phyloP scores from a whole-genome alignment of 2,888 invertebrate species.

The Ormyrus labotus region DNA sequence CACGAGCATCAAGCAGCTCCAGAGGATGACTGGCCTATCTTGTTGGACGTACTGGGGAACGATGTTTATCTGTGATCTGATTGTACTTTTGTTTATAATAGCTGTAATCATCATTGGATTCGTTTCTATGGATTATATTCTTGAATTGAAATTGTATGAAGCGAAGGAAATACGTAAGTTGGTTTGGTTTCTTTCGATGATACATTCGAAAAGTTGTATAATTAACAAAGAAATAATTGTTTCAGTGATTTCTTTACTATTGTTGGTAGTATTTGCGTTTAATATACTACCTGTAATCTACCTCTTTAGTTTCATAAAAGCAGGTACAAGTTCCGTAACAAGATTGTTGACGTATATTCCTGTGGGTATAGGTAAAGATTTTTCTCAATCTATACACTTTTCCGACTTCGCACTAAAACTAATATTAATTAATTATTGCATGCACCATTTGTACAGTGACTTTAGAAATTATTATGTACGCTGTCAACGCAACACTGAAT shows the following conservation, averaged over 20 bases:
- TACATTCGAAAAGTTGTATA: neutral
- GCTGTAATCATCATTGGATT: slow-evolving; percentile 62
- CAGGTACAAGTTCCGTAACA: slow-evolving; percentile 63
- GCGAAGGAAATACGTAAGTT: slow-evolving; percentile 75
- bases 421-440: neutral
- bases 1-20: slow-evolving; percentile 81
- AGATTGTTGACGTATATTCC: slow-evolving; percentile 66
- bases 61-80: slow-evolving; percentile 79
- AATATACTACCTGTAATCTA: slow-evolving; percentile 76
- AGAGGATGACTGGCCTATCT: slow-evolving; percentile 82
- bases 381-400: neutral
- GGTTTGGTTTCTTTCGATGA: neutral
- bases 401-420: no score
- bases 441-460: neutral
- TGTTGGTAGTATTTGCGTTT: slow-evolving; percentile 85
- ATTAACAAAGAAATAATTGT: slow-evolving; percentile 35
- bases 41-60: slow-evolving; percentile 81
- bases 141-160: slow-evolving; percentile 65
- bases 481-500: slow-evolving; percentile 54
- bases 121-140: slow-evolving; percentile 63
- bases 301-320: slow-evolving; percentile 67
- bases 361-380: slow-evolving; percentile 66
- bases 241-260: slow-evolving; percentile 78
- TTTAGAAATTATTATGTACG: slow-evolving; percentile 63
- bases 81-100: slow-evolving; percentile 69